These are phyloP conservation scores for Chionodraco myersi DNA, from an alignment of 2,113 vertebrate species.

Conservation along the genomic window DNA sequence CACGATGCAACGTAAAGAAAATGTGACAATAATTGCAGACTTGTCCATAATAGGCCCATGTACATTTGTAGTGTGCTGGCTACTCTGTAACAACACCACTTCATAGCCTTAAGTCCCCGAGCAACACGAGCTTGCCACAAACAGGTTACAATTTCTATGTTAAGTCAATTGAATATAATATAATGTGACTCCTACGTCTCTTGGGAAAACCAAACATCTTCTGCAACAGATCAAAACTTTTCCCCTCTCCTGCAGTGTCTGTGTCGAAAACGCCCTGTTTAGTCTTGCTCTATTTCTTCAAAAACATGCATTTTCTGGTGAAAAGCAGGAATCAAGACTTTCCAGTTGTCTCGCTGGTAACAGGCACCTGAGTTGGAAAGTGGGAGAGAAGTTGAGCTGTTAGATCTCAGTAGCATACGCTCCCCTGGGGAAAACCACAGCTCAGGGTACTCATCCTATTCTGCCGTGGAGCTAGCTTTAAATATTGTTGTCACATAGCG, in stretches of 20 bases:
- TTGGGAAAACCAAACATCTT: conserved; percentile 78
- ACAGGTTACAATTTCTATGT: conserved; percentile 48
- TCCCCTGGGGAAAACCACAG: conserved; percentile 72
- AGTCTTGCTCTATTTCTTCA: conserved; percentile 82
- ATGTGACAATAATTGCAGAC: neutral
- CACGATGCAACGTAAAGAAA: neutral
- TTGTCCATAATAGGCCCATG: neutral
- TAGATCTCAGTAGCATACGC: conserved; percentile 77
- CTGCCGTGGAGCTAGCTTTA: conserved; percentile 64
- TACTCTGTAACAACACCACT: conserved; percentile 1
- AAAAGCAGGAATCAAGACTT: conserved; percentile 80
- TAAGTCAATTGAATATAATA: conserved; percentile 61
- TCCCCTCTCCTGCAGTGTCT: conserved; percentile 57
- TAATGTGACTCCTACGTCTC: conserved; percentile 74
- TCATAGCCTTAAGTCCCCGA: conserved; percentile 22
- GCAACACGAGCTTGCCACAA: conserved; percentile 41
- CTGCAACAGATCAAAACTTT: conserved; percentile 80
- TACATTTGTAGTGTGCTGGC: neutral
- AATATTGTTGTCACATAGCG: conserved; percentile 82
- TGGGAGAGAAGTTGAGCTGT: conserved; percentile 81
- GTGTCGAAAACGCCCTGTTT: conserved; percentile 79
- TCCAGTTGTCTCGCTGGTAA: conserved; percentile 78
- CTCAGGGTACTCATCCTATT: conserved; percentile 74
- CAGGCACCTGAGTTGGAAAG: conserved; percentile 81
- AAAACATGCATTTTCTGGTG: conserved; percentile 79